Base-by-base conservation (phyloP, 2,888 invertebrate species). In the Microctonus aethiopoides region DNA sequence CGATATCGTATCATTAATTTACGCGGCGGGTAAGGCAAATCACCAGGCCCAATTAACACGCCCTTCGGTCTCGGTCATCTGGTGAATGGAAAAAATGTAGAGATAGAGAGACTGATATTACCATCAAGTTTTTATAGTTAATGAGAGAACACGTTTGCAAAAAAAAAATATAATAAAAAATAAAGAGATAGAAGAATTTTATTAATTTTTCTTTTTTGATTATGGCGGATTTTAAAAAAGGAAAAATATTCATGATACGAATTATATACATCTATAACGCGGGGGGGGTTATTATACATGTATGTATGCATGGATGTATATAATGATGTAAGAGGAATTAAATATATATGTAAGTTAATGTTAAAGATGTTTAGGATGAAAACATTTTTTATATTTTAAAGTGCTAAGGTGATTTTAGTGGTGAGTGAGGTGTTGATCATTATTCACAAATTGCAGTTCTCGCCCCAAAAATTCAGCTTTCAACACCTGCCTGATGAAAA, bases 1-100 rank as follows among this genome's bases (percentile, higher is more conserved):
- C 72, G 72, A 74, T 79, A 76, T 82, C 80, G 81, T 81, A 82
- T 82, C 81, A 83, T 83, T 83, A 83, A 83, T 83, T 81, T 77
- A 70, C 74, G 74, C 79, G 65, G 75, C 75, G 75, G 74, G 76
- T 77, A 76, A 80, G 67, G 59, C 60, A 68, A 39, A 68, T 67
- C 66, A 71, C 67, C 54, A 36, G 63, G 54, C 60, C 62, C 57
- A 61, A 62, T 52, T 62, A 68, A 68, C 69, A 72, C 74, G 70
- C 71, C 72, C 67, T 72, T 63, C 46, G 46, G 52, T 34, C 68
- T 68, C 60, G 67, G 61, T 67, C 54, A 67, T 67, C 52, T 52
- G 39, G 52, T 54, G 41, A 54, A 39, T 65, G 56, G 41, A 22
- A 3, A 56, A 65, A 41, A 39, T n/a, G 39, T 16, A 22, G 10